These are phyloP conservation scores for Cyanoderma ruficeps DNA, from an alignment of 2,113 vertebrate genomes.

Conservation along the genomic window DNA sequence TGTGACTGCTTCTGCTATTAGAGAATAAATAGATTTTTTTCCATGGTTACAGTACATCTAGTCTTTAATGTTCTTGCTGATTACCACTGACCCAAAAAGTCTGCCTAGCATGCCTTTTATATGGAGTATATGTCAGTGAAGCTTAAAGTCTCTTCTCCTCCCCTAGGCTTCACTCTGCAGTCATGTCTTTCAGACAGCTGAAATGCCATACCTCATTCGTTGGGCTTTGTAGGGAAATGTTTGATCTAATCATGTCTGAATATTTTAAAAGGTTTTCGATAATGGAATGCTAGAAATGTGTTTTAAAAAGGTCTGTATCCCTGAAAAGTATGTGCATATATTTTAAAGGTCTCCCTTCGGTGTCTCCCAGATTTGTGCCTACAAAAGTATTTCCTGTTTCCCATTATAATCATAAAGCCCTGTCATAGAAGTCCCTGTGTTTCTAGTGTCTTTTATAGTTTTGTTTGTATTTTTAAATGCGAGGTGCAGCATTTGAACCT, in stretches of 20 bases:
- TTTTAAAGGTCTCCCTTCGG: not conserved
- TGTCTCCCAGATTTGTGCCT: not conserved
- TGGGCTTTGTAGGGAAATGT: conserved; percentile 38
- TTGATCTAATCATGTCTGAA: conserved; percentile 65
- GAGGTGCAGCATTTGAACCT: not conserved
- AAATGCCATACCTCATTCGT: conserved; percentile 57
- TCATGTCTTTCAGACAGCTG: conserved; percentile 58
- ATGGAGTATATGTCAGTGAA: conserved; percentile 54
- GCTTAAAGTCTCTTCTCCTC: conserved; percentile 67
- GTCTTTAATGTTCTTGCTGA: conserved; percentile 66
- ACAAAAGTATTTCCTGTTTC: not conserved
- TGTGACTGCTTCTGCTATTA: conserved; percentile 44
- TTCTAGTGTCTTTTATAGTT: not conserved
- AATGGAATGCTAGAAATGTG: conserved; percentile 1
- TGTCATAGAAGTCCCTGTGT: not conserved
- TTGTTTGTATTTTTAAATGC: not conserved
- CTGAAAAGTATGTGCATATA: not conserved
- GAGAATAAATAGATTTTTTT: conserved; percentile 41
- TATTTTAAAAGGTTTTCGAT: conserved; percentile 57
- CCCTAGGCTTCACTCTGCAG: conserved; percentile 59
- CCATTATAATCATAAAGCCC: not conserved
- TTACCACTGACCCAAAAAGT: conserved; percentile 70
- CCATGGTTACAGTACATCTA: conserved; percentile 34
- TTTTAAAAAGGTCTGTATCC: conserved; percentile 20
- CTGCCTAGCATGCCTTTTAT: conserved; percentile 62